Evolutionary conservation across 2,797 vertebrate genomes (phyloP).

Genomic region (Salarias fasciatus): DNA sequence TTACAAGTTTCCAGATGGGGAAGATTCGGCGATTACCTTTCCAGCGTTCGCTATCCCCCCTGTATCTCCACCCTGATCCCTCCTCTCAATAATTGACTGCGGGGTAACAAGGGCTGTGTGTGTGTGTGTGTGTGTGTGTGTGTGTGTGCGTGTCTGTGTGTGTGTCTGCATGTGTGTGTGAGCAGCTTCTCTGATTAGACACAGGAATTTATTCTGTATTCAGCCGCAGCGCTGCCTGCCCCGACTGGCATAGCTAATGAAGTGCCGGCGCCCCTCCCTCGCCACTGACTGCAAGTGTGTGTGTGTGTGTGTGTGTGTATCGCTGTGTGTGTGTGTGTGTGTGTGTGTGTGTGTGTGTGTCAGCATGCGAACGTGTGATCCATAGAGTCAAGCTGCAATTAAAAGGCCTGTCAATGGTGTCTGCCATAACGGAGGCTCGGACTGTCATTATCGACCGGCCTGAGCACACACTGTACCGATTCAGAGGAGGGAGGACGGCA

Average conservation of each 20-base stretch:
- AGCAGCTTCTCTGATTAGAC: slow-evolving; percentile 53
- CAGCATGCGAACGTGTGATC: slow-evolving; percentile 47
- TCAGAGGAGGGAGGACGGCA: background rate
- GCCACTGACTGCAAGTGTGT: slow-evolving; percentile 21
- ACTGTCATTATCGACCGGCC: slow-evolving; percentile 65
- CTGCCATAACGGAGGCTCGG: slow-evolving; percentile 60
- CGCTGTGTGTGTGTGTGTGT: slow-evolving; percentile 13
- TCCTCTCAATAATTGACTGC: slow-evolving; percentile 66
- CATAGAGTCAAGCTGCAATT: slow-evolving; percentile 79
- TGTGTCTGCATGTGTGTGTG: background rate
- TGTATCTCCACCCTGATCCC: slow-evolving; percentile 51
- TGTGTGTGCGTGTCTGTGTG: slow-evolving; percentile 23
- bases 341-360: slow-evolving; percentile 19
- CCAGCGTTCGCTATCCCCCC: slow-evolving; percentile 28
- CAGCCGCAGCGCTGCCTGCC: slow-evolving; percentile 42
- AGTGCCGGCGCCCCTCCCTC: slow-evolving; percentile 58
- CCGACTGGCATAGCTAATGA: slow-evolving; percentile 71
- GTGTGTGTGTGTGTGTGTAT: slow-evolving; percentile 15
- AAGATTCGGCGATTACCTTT: slow-evolving; percentile 50
- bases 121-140: slow-evolving; percentile 17
- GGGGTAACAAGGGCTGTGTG: slow-evolving; percentile 49
- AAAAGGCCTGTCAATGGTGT: slow-evolving; percentile 73
- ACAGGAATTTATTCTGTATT: slow-evolving; percentile 61
- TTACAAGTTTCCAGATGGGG: slow-evolving; percentile 48
- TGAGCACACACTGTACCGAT: slow-evolving; percentile 27